Base-by-base conservation (phyloP, 2,113 vertebrate species). In the Centropus bengalensis region DNA sequence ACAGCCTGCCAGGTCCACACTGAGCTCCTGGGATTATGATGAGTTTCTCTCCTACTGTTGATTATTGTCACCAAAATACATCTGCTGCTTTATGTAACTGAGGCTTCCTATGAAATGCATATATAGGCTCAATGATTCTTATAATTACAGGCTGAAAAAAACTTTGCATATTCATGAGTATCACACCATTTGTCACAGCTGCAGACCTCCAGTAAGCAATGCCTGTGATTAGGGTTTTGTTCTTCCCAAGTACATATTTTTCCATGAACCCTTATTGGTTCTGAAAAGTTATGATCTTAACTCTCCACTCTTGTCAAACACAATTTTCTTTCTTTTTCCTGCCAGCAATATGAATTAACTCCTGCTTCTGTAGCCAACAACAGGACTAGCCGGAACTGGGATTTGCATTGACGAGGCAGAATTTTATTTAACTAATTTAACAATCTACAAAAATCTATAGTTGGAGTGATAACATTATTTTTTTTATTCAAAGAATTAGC, bases 231-330 rank as follows among this genome's bases (percentile, higher is more conserved):
- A 96, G 91, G 90, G 92, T 95, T 96, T 96, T 96, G 93, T 95
- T 97, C 95, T 97, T 96, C 93, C 86, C 83, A 81, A 93, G 91
- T 93, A 95, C 91, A 94, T 97, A 88, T 96, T 96, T 96, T 94
- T 94, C 82, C 76, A 81, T 19, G 73, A 95, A 81, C 68, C 76
- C 82, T 97, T 96, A 95, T 96, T 96, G 95, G 88, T 96, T 97
- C 94, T 97, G 94, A 97, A 94, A 97, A 97, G 96, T 95, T 95
- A 95, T 93, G 95, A 95, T 96, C 95, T 93, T 93, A 96, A 96
- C 94, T 96, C 90, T 90, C 88, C 28, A 2, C 66, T 96, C 94
- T 89, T 97, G 95, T 97, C 96, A 97, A 97, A 97, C 90, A 95
- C 92, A 93, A 96, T 96, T 93, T 95, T 94, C 91, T 86, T 95